Evolutionary conservation across 2,113 vertebrate species (phyloP).

Genomic region (Vulpes lagopus): DNA sequence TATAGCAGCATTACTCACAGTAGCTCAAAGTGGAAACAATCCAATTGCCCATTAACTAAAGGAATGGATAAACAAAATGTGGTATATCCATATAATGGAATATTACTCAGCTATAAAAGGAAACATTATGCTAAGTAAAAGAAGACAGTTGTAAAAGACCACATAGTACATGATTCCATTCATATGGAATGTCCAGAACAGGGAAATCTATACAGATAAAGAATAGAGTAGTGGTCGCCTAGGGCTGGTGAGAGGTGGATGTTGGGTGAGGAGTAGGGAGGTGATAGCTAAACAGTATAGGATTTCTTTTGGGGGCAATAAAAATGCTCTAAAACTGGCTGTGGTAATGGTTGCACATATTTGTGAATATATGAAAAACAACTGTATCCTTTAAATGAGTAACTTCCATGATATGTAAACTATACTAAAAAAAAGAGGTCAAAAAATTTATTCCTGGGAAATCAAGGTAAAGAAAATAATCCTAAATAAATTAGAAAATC

Average conservation of each 20-base stretch:
- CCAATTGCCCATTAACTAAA: background rate
- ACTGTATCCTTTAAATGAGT: background rate
- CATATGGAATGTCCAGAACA: background rate
- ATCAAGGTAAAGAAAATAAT: slow-evolving; percentile 58
- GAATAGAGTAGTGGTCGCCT: background rate
- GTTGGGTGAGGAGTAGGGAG: background rate
- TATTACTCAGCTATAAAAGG: background rate
- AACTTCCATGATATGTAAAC: background rate
- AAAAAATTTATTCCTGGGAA: slow-evolving; percentile 35
- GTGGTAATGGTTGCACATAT: background rate
- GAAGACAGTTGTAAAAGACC: slow-evolving; percentile 16
- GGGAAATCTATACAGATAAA: background rate
- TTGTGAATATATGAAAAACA: background rate
- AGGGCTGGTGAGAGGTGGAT: background rate
- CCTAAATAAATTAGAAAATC: slow-evolving; percentile 47
- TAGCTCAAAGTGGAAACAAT: background rate
- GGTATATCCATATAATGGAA: background rate
- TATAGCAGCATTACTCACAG: background rate
- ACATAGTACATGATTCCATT: background rate
- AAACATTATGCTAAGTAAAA: background rate
- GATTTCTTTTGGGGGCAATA: background rate
- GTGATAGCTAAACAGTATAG: background rate
- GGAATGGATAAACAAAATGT: background rate
- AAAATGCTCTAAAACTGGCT: background rate
- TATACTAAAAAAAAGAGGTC: background rate